Evolutionary conservation across 2,888 invertebrate species (phyloP).

Genomic region (Coronaproctus castanopsis): DNA sequence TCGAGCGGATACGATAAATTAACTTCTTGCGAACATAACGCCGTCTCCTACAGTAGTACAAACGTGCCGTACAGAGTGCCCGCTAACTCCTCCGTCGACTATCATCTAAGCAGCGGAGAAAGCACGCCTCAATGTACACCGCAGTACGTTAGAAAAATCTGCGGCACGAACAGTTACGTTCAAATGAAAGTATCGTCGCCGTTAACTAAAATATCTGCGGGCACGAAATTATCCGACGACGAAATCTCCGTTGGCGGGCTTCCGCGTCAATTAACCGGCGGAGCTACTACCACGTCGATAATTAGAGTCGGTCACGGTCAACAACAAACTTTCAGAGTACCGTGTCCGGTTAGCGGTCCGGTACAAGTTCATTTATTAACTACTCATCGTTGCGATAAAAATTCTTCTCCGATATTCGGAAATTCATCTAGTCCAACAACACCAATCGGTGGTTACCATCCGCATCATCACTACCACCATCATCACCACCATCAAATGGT

Average conservation of each 20-base stretch:
- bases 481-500: conserved; percentile 18
- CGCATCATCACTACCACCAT: conserved; percentile 13
- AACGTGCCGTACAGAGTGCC: too few species aligned
- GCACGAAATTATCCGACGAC: background rate
- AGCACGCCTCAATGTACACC: too few species aligned
- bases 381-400: conserved; percentile 28
- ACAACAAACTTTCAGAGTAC: conserved; percentile 31
- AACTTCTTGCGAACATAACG: background rate
- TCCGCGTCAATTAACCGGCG: conserved; percentile 3
- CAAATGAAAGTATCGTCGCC: background rate
- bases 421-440: conserved; percentile 17
- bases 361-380: conserved; percentile 26
- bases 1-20: background rate
- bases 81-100: background rate
- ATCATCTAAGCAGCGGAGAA: too few species aligned
- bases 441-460: conserved; percentile 14
- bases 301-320: conserved; percentile 21
- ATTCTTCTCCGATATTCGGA: conserved; percentile 25
- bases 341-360: conserved; percentile 28
- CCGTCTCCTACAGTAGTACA: background rate
- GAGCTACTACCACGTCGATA: conserved; percentile 17
- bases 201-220: background rate
- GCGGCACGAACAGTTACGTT: background rate
- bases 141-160: too few species aligned
- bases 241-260: background rate